Conservation (phyloP, 2,888 invertebrate genomes). For the Phania funesta region DNA sequence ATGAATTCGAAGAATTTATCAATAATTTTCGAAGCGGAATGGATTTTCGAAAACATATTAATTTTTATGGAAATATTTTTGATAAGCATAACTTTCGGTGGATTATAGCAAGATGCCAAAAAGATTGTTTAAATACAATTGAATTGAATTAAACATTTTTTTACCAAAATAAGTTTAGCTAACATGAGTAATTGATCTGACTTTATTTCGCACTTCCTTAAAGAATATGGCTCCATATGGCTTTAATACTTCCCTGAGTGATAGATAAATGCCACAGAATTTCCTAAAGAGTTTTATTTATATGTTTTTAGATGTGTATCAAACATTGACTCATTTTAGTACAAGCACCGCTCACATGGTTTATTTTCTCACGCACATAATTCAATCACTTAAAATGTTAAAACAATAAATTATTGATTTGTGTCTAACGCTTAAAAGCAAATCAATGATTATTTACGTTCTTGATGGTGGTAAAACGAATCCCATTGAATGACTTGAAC, state of each 20-base stretch:
- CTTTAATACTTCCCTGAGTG: neutral
- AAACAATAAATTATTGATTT: constrained; percentile 66
- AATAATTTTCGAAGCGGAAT: neutral
- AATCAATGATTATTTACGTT: constrained; percentile 29
- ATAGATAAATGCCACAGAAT: neutral
- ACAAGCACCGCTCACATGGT: constrained; percentile 29
- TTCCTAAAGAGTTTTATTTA: constrained; percentile 4
- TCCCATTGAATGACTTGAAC: neutral
- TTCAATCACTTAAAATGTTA: constrained; percentile 71
- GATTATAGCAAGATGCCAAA: too few relatives aligned
- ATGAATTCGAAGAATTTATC: constrained; percentile 16
- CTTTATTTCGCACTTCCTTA: neutral
- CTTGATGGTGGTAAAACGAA: constrained; percentile 15
- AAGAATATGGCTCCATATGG: neutral
- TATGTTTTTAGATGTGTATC: neutral
- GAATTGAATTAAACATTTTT: neutral
- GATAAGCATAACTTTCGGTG: too few relatives aligned
- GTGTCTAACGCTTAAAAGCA: constrained; percentile 56
- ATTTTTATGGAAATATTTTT: neutral
- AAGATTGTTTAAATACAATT: too few relatives aligned
- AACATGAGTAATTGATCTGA: neutral
- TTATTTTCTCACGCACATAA: constrained; percentile 77
- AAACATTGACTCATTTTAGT: constrained; percentile 31
- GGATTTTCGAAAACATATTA: neutral
- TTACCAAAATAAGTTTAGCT: neutral